Percentiles rank a stretch among this genome's conserved stretches.
Evolutionary conservation across 2,888 invertebrate genomes (phyloP).

Genomic region (Parthenolecanium corni): DNA sequence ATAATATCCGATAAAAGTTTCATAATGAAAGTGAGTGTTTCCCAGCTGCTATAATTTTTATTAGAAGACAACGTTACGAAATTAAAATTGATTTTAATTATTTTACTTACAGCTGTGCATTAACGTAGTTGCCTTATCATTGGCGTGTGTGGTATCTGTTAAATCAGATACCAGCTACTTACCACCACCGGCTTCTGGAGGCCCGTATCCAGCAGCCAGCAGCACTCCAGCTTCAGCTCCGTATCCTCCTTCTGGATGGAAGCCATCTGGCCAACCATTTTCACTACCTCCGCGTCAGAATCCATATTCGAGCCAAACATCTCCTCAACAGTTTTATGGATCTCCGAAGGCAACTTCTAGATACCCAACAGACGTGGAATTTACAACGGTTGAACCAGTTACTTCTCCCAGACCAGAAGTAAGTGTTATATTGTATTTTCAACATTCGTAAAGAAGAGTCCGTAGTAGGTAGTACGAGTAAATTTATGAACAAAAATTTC

Average conservation of each 20-base stretch:
- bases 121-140: background rate
- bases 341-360: conserved; percentile 9
- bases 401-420: conserved; percentile 27
- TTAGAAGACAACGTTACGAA: background rate
- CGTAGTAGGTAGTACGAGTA: too few relatives aligned
- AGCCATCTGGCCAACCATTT: conserved; percentile 39
- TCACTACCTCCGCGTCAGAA: conserved; percentile 36
- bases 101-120: background rate
- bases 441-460: too few relatives aligned
- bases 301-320: background rate
- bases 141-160: background rate
- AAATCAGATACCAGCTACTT: conserved; percentile 13
- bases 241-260: conserved; percentile 41
- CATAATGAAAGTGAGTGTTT: conserved; percentile 11
- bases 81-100: background rate
- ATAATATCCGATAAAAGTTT: too few relatives aligned
- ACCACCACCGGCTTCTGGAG: conserved; percentile 15
- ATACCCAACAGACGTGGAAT: conserved; percentile 15
- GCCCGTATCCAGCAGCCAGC: conserved; percentile 9
- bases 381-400: conserved; percentile 6
- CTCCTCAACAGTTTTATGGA: conserved; percentile 16
- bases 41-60: background rate
- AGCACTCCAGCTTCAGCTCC: background rate
- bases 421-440: too few relatives aligned
- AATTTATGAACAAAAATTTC: too few relatives aligned